Base-by-base conservation (phyloP, 1,140 invertebrate genomes). In the Pollicipes pollicipes region DNA sequence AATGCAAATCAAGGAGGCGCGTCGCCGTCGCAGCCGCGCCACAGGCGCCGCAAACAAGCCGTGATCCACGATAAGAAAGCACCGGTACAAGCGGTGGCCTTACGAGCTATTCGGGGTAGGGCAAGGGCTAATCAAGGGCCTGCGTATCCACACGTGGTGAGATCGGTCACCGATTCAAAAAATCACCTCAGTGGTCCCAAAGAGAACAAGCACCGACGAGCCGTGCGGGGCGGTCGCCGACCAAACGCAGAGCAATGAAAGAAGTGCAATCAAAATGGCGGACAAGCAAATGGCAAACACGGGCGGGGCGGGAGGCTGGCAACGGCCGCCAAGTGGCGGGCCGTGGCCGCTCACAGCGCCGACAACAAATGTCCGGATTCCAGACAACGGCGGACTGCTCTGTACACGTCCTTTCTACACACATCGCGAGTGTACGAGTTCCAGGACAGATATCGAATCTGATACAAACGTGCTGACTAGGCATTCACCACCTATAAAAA, bases 131-230 rank as follows among this genome's bases (percentile, higher is more conserved):
- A 58, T 58, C 45, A 58, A 58, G 45, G 45, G 45, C 45, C 13
- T 10, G 45, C 21, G 24, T 58, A 21, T 58, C 13, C 24, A 21
- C 45, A 58, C 21, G 45, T 58, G 45, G 45, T 58, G 45, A 58
- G 45, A 58, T 58, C 45, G 21, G 6, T 58, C 45, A 58, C 45
- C 45, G 45, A 58, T 17, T 58, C n/a, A 58, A 58, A 58, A 58
- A 58, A 58, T 58, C 45, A 58, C 45, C 45, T 58, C 45, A 58
- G 45, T 58, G 45, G 45, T 58, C 45, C 45, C 45, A 58, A 58
- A 58, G 45, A 58, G 45, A 58, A 58, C 45, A 58, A 58, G 45
- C 45, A 21, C 45, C 24, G 45, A 21, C 45, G 45, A 58, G 6
- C 45, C 45, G 2, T 10, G 13, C 17, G 45, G 16, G 4, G 4